Evolutionary conservation across 2,113 vertebrate species (phyloP), one percentile per base, ranked within the genome.

Genomic region (Bombycilla garrulus): DNA sequence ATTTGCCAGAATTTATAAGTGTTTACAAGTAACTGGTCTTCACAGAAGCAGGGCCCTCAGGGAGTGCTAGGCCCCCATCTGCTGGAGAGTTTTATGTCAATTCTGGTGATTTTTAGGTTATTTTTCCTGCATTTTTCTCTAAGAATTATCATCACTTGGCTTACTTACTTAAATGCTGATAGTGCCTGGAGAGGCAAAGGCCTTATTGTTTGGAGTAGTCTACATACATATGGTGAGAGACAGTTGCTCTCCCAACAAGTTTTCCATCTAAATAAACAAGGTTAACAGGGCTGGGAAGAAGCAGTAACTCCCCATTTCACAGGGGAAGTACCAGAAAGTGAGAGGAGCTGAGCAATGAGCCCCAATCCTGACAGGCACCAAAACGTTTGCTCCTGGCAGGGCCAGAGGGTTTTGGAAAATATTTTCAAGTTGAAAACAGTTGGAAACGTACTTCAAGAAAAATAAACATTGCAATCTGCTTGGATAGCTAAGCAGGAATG

Each of bases 1-100:
- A 97, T 96, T 97, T 97, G 93, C 92, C 93, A 95, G 82, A 90
- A 90, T 97, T 97, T 97, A 90, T 95, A 96, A 96, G 93, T 96
- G 96, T 97, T 97, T 97, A 97, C 96, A 96, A 95, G 93, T 95
- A 84, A 96, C 96, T 88, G 92, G 94, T 96, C 95, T 94, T 97
- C 90, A 16, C 93, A 96, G 94, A 96, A 96, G 92, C 76, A 94
- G 69, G 95, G 96, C 93, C 94, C 95, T 96, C 86, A 96, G 95
- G 95, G 95, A 96, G 93, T 97, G 93, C 95, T 96, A 97, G 95
- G 95, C 94, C 93, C 95, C 95, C 96, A 97, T 97, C 96, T 97
- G 96, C 95, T 97, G 96, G 95, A 96, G 95, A 97, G 80, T 96
- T 96, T 95, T 96, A 96, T 96, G 95, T 97, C 96, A 96, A 93